phyloP scores from a whole-genome alignment of 2,797 vertebrate species.

The Dromococcyx pavoninus region DNA sequence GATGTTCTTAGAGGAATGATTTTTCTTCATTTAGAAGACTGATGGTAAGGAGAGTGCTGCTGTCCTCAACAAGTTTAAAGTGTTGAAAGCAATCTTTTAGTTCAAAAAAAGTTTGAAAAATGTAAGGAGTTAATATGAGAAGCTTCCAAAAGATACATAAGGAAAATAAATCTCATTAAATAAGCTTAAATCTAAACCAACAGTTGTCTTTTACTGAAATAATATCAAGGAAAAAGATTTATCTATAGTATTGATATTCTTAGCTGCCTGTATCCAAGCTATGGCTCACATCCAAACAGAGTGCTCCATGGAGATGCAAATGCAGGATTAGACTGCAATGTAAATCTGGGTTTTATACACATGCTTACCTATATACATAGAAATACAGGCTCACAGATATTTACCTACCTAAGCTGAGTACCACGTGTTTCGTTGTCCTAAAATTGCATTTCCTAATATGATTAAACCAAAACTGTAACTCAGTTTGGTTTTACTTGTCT shows the following conservation, averaged over 20 bases:
- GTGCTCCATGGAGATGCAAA: not conserved
- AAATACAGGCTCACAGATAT: not conserved
- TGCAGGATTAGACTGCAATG: not conserved
- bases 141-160: conserved; percentile 9
- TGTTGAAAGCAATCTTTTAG: conserved; percentile 3
- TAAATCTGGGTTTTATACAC: not conserved
- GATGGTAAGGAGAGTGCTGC: conserved; percentile 7
- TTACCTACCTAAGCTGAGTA: not conserved
- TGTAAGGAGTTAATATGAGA: not conserved
- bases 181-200: conserved; percentile 5
- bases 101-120: conserved; percentile 11
- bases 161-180: conserved; percentile 35
- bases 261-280: not conserved
- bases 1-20: conserved; percentile 20
- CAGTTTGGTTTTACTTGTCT: not conserved
- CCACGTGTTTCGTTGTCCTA: not conserved
- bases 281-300: conserved; percentile 6
- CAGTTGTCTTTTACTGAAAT: conserved; percentile 16
- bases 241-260: not conserved
- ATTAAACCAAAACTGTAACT: not conserved
- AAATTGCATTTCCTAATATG: not conserved
- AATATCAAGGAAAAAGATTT: not conserved
- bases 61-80: conserved; percentile 27
- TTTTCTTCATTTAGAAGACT: conserved; percentile 53
- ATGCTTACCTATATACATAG: not conserved